A percentile compares a stretch with the other conserved stretches of the same genome.
Conservation (phyloP, 2,888 invertebrate genomes). For the Nesidiocoris tenuis region DNA sequence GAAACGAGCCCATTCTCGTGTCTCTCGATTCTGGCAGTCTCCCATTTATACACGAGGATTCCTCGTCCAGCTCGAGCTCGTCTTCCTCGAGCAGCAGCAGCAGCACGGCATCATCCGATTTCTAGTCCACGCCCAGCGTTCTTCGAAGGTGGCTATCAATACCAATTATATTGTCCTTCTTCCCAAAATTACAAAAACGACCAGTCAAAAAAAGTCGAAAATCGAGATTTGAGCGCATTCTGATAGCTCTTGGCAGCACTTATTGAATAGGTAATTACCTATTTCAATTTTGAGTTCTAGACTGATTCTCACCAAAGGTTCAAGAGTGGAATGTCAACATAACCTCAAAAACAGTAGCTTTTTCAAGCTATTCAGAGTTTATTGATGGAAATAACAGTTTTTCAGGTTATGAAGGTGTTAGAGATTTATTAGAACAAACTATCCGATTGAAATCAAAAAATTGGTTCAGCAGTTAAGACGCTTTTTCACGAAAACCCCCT, state of each 20-base stretch:
- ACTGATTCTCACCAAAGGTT: neutral
- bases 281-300: neutral
- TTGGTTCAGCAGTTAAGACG: no score
- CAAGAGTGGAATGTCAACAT: no score
- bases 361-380: no score
- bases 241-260: no score
- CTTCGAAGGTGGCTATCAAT: neutral
- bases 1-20: neutral
- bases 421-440: no score
- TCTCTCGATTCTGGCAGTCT: constrained; percentile 4
- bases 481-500: no score
- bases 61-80: constrained; percentile 31
- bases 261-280: neutral
- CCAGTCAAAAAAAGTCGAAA: neutral
- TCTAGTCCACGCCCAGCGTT: constrained; percentile 3
- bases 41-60: constrained; percentile 4
- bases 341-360: no score
- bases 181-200: neutral
- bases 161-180: neutral
- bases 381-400: no score
- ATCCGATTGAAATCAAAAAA: no score
- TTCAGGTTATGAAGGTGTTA: no score
- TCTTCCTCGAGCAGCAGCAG: constrained; percentile 3
- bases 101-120: constrained; percentile 27
- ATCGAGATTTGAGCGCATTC: no score